Percentiles rank a stretch among this genome's conserved stretches.
phyloP scores from a whole-genome alignment of 2,888 invertebrate species.

The Kryphioiulus occultus region DNA sequence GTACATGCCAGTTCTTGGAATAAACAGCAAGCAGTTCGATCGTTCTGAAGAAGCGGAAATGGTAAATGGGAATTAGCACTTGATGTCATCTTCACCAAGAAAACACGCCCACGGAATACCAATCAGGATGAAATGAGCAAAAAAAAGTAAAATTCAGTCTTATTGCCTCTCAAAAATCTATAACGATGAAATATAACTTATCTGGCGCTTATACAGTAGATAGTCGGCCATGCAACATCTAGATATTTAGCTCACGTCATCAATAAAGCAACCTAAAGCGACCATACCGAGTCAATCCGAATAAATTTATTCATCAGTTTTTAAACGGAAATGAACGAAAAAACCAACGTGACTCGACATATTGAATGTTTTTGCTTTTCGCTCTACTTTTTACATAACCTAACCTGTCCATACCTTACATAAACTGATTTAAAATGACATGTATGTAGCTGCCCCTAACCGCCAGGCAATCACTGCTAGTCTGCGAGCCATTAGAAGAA shows the following conservation, averaged over 20 bases:
- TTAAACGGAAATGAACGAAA: too few relatives aligned
- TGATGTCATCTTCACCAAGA: background rate
- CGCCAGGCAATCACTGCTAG: too few relatives aligned
- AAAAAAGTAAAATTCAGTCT: background rate
- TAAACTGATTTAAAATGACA: too few relatives aligned
- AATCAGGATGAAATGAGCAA: background rate
- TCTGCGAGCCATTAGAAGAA: too few relatives aligned
- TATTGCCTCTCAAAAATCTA: conserved; percentile 23
- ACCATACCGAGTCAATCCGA: background rate
- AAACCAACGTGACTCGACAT: too few relatives aligned
- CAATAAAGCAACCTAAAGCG: conserved; percentile 2
- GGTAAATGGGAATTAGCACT: conserved; percentile 15
- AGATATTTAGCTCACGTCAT: conserved; percentile 11
- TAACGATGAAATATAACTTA: conserved; percentile 11
- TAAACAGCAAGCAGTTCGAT: background rate
- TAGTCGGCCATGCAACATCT: background rate
- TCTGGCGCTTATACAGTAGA: background rate
- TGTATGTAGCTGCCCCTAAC: too few relatives aligned
- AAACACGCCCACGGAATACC: background rate
- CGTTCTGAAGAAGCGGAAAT: background rate
- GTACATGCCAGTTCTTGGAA: background rate
- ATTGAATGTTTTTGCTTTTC: too few relatives aligned
- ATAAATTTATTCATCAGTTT: background rate
- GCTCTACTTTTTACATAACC: too few relatives aligned
- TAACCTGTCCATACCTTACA: too few relatives aligned